Conservation (phyloP, 2,888 invertebrate species). For the Drosophila prostipennis region DNA sequence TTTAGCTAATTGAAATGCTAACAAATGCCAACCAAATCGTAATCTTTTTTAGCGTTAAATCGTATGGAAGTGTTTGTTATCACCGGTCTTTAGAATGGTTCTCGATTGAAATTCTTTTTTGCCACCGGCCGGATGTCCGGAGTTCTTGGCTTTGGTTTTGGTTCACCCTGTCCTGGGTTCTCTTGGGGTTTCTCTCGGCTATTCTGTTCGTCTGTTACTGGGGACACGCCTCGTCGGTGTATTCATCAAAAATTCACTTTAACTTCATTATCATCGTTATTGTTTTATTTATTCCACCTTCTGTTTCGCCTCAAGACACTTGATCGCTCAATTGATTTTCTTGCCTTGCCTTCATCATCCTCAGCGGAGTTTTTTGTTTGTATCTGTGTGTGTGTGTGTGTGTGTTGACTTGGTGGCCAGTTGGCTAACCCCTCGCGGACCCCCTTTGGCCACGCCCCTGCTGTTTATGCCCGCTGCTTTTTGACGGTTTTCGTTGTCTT, state of each 20-base stretch:
- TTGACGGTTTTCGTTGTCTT: constrained; percentile 71
- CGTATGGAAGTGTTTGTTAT: neutral
- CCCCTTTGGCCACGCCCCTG: constrained; percentile 15
- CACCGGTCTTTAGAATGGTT: neutral
- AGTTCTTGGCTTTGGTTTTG: constrained; percentile 20
- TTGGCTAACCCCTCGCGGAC: constrained; percentile 16
- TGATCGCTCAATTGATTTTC: constrained; percentile 83
- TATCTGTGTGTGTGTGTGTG: constrained; percentile 9
- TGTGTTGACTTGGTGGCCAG: constrained; percentile 35
- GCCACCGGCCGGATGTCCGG: constrained; percentile 37
- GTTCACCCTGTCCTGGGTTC: constrained; percentile 17
- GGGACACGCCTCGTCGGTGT: constrained; percentile 77
- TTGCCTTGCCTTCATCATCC: constrained; percentile 47
- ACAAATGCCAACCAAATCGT: constrained; percentile 22
- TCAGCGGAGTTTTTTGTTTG: constrained; percentile 15
- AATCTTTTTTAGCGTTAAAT: neutral
- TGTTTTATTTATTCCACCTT: constrained; percentile 84
- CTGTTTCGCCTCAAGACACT: constrained; percentile 84
- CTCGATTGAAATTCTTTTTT: constrained; percentile 30
- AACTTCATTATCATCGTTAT: constrained; percentile 84
- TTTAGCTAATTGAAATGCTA: constrained; percentile 38
- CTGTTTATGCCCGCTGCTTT: constrained; percentile 71
- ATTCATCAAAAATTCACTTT: constrained; percentile 83
- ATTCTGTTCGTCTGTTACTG: constrained; percentile 22
- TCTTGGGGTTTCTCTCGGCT: constrained; percentile 6